Conservation (phyloP, 2,797 vertebrate genomes). For the Coregonus ussuriensis region DNA sequence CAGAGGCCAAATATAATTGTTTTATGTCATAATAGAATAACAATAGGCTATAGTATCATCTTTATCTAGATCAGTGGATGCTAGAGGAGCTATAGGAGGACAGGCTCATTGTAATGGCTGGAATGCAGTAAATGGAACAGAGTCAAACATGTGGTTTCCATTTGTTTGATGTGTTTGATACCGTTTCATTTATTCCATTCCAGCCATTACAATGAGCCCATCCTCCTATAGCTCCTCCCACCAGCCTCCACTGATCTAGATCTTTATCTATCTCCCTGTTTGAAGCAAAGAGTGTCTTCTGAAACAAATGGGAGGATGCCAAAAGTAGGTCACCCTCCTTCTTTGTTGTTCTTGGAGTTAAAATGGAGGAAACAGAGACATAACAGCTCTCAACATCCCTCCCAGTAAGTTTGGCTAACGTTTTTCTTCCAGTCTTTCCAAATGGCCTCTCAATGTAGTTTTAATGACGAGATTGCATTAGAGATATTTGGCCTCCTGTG, state of each 20-base stretch:
- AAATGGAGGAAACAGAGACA: not conserved
- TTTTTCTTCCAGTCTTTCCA: not conserved
- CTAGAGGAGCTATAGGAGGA: too few species aligned
- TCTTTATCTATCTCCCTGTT: not conserved
- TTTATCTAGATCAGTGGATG: not conserved
- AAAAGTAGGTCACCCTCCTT: slow-evolving; percentile 24
- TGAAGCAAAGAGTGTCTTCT: not conserved
- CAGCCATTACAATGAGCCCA: too few species aligned
- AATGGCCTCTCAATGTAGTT: not conserved
- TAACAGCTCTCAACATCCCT: slow-evolving; percentile 4
- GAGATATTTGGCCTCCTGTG: not conserved
- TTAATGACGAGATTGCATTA: not conserved
- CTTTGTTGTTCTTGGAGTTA: slow-evolving; percentile 18
- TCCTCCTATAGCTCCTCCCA: too few species aligned
- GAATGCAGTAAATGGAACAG: too few species aligned
- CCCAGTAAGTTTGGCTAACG: not conserved
- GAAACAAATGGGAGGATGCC: not conserved
- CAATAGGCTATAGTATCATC: not conserved
- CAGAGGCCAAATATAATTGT: not conserved
- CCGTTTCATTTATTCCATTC: too few species aligned
- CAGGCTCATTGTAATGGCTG: too few species aligned
- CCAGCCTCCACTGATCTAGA: too few species aligned
- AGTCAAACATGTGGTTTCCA: too few species aligned
- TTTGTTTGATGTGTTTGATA: too few species aligned
- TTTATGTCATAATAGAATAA: not conserved